Base-by-base conservation (phyloP, 2,797 vertebrate species). In the Gymnoscopelus microlampas region DNA sequence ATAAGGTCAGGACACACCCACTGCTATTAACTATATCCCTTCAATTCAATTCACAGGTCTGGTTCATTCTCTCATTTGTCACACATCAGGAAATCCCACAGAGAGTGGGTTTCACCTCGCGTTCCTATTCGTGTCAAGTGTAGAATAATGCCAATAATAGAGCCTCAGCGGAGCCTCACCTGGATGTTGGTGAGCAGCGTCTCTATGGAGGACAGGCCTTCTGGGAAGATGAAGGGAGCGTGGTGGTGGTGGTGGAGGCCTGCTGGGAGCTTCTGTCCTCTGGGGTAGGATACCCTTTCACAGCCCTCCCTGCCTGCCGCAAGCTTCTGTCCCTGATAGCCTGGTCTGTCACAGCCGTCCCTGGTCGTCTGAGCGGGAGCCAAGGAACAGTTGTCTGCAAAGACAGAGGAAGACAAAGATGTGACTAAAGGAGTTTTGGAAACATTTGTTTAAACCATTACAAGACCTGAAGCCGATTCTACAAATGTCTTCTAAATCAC, bases 121-220 rank as follows among this genome's bases (percentile, higher is more conserved):
- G 81, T 80, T 77, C 14, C 80, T 81, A 83, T 88, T 90, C 86
- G 89, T 88, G 79, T 72, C 59, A 11, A 3, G 60, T 71, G 76
- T 47, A 78, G 12, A 9, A 39, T 76, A 83, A 89, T 85, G 39
- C 39, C 39, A 78, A 84, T 75, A 82, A 85, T 75, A 86, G 83
- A 87, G 78, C 84, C 80, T 79, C 75, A 44, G 80, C 83, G 92
- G 82, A 95, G 89, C 93, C 88, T 91, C 92, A 99, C 98, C 97
- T 99, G 98, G 92, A 99, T 99, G 90, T 99, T 99, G 77, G 98
- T 98, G 90, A 99, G 96, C 81, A 99, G 96, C 61, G 97, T 98
- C 95, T 99, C 98, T 94, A 99, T 99, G 90, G 98, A 99, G 89
- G 97, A 99, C 93, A 99, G 80, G 89, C 98, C 97, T 92, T 99